These are phyloP conservation scores for Phyllostomus hastatus DNA, from an alignment of 2,113 vertebrate species.

Conservation along the genomic window DNA sequence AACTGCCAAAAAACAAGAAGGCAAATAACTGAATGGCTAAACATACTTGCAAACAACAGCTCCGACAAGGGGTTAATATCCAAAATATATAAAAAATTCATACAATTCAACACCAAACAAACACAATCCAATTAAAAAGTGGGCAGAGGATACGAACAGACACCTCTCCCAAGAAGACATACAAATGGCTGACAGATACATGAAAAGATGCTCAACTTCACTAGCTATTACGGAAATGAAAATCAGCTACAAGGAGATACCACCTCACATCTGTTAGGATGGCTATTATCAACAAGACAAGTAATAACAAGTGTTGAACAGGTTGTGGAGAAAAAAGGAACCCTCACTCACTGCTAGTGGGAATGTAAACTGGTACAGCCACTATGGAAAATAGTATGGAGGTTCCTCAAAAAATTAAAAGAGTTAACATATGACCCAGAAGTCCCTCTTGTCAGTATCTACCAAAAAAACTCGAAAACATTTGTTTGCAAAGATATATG, in stretches of 20 bases:
- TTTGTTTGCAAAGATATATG: neutral
- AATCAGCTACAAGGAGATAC: neutral
- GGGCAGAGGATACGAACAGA: neutral
- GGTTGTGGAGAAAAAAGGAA: neutral
- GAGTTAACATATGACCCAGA: neutral
- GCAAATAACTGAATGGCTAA: neutral
- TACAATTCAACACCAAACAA: neutral
- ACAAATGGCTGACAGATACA: neutral
- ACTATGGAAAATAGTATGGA: neutral
- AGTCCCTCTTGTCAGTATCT: neutral
- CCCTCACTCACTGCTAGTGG: neutral
- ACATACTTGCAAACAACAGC: neutral
- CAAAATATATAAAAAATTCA: neutral
- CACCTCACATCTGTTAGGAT: neutral
- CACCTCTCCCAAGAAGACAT: neutral
- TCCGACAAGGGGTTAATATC: neutral
- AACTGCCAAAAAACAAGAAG: neutral
- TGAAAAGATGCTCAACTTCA: neutral
- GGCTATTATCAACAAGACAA: neutral
- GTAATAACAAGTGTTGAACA: neutral
- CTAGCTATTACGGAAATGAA: neutral
- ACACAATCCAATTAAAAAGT: neutral
- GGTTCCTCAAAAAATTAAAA: neutral
- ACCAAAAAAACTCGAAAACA: neutral
- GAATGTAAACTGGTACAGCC: neutral